These are phyloP conservation scores for Carabus problematicus DNA, from an alignment of 2,888 invertebrate genomes.

Conservation along the genomic window DNA sequence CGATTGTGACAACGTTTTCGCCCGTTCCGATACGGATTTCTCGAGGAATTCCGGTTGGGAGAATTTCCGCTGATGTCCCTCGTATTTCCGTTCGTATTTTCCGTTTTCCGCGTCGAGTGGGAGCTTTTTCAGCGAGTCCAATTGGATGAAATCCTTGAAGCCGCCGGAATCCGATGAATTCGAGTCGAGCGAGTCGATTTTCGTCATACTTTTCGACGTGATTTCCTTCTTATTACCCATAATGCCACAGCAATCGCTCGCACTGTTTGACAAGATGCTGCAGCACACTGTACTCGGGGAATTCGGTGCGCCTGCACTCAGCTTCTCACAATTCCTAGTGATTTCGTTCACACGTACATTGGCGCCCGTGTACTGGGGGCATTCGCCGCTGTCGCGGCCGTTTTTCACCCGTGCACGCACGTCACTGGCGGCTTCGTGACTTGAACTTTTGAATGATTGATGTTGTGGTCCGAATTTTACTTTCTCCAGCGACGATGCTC, in stretches of 20 bases:
- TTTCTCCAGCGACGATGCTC: constrained; percentile 21
- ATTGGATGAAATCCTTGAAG: constrained; percentile 59
- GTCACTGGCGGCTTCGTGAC: constrained; percentile 41
- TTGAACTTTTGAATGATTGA: constrained; percentile 41
- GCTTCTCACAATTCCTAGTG: constrained; percentile 55
- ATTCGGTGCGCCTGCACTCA: constrained; percentile 54
- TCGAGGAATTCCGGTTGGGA: constrained; percentile 56
- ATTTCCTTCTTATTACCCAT: constrained; percentile 57
- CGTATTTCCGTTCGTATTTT: constrained; percentile 37
- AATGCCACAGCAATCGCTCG: constrained; percentile 60
- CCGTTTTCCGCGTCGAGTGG: constrained; percentile 44
- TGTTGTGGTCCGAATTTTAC: constrained; percentile 40
- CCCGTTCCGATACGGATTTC: constrained; percentile 48
- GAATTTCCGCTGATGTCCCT: constrained; percentile 53
- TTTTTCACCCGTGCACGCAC: constrained; percentile 33
- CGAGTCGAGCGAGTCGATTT: constrained; percentile 59
- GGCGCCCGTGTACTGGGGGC: constrained; percentile 44
- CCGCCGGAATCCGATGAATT: constrained; percentile 61
- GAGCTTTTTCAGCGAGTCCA: constrained; percentile 50
- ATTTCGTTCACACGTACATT: constrained; percentile 46
- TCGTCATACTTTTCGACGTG: constrained; percentile 53
- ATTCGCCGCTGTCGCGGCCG: constrained; percentile 3
- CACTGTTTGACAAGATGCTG: constrained; percentile 58
- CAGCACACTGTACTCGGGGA: constrained; percentile 60
- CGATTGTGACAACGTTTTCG: constrained; percentile 46